A percentile compares a stretch with the other conserved stretches of the same genome.
Conservation (phyloP, 1,140 invertebrate genomes). For the Drosophila sechellia region DNA sequence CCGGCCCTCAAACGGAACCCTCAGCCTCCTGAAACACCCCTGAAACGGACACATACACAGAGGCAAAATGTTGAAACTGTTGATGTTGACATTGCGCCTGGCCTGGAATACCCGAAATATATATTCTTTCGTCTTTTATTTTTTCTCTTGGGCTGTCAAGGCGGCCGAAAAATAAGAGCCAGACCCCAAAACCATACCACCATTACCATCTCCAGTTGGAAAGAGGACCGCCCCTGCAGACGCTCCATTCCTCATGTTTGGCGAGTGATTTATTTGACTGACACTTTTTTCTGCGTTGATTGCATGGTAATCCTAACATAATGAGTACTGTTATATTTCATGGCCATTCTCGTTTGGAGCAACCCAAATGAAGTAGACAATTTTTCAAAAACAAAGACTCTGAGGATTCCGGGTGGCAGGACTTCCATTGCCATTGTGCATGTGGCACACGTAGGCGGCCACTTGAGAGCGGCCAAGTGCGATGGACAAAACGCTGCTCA, state of each 20-base stretch:
- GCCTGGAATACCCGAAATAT: constrained; percentile 60
- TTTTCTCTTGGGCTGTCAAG: constrained; percentile 39
- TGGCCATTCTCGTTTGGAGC: constrained; percentile 72
- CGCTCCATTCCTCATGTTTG: constrained; percentile 69
- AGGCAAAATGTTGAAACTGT: constrained; percentile 24
- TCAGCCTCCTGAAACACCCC: background rate
- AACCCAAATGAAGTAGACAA: constrained; percentile 80
- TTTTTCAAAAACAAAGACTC: constrained; percentile 80
- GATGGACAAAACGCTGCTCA: constrained; percentile 60
- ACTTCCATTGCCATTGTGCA: constrained; percentile 57
- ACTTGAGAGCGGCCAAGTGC: constrained; percentile 61
- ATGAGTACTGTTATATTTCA: constrained; percentile 84
- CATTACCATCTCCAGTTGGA: background rate
- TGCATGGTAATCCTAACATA: constrained; percentile 84
- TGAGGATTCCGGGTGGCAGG: constrained; percentile 1
- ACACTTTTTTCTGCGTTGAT: constrained; percentile 84
- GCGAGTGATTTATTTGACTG: constrained; percentile 83
- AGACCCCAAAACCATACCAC: constrained; percentile 4
- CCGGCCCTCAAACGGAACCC: constrained; percentile 8
- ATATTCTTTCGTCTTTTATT: constrained; percentile 34
- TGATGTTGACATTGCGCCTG: constrained; percentile 74
- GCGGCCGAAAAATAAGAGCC: constrained; percentile 38
- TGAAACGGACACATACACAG: background rate
- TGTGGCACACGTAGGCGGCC: constrained; percentile 79
- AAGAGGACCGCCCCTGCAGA: constrained; percentile 1